A percentile compares a stretch with the other conserved stretches of the same genome.
Evolutionary conservation across 2,113 vertebrate genomes (phyloP).

Genomic region (human (Homo sapiens)): DNA sequence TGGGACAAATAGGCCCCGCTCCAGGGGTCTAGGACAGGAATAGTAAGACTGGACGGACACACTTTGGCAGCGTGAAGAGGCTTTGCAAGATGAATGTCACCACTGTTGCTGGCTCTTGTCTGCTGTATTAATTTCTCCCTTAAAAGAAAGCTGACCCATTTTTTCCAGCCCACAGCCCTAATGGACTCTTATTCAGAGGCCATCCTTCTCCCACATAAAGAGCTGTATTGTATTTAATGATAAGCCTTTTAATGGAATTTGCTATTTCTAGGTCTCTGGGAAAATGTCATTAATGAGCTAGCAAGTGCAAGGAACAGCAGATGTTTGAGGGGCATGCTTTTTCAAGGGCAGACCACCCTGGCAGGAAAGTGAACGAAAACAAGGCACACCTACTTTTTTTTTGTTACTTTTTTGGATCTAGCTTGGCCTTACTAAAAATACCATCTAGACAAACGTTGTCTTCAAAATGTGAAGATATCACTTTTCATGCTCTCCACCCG

Average conservation of each 20-base stretch:
- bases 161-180: slow-evolving; percentile 63
- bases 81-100: slow-evolving; percentile 22
- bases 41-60: slow-evolving; percentile 34
- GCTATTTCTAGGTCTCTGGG: slow-evolving; percentile 72
- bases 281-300: slow-evolving; percentile 61
- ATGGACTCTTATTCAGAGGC: slow-evolving; percentile 64
- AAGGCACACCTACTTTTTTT: background rate
- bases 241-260: slow-evolving; percentile 75
- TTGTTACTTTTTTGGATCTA: background rate
- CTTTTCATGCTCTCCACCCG: background rate
- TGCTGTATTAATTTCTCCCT: slow-evolving; percentile 46
- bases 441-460: background rate
- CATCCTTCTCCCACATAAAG: slow-evolving; percentile 68
- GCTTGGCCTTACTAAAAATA: background rate
- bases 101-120: background rate
- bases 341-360: slow-evolving; percentile 42
- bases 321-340: background rate
- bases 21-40: slow-evolving; percentile 57
- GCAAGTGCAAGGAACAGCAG: slow-evolving; percentile 25
- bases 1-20: slow-evolving; percentile 37
- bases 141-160: slow-evolving; percentile 74
- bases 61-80: slow-evolving; percentile 27
- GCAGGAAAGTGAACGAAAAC: background rate
- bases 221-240: slow-evolving; percentile 71
- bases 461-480: background rate